A percentile compares a stretch with the other conserved stretches of the same genome.
phyloP scores from a whole-genome alignment of 2,113 vertebrate genomes.

The Cebidichthys violaceus region DNA sequence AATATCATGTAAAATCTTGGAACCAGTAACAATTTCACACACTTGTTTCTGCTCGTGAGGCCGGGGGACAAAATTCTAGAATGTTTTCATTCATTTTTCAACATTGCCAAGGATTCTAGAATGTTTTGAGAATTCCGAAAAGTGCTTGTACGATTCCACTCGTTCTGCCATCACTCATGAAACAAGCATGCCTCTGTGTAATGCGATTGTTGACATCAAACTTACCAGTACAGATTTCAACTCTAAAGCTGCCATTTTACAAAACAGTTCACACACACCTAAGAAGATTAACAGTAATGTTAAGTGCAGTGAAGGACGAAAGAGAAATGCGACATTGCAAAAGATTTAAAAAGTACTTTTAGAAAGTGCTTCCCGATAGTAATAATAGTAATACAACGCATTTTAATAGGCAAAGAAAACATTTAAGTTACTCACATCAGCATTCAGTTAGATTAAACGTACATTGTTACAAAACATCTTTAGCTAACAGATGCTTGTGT shows the following conservation, averaged over 20 bases:
- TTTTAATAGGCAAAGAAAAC: conserved; percentile 14
- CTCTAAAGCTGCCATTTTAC: neutral
- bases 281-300: conserved; percentile 8
- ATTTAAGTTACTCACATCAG: conserved; percentile 13
- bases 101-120: conserved; percentile 9
- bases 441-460: neutral
- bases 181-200: conserved; percentile 54
- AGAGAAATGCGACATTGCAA: neutral
- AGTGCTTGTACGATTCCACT: conserved; percentile 30
- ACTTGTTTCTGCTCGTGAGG: neutral
- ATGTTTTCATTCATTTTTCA: neutral
- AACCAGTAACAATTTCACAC: conserved; percentile 24
- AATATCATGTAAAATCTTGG: conserved; percentile 28
- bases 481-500: conserved; percentile 1
- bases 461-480: neutral
- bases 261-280: neutral
- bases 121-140: neutral
- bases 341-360: conserved; percentile 35
- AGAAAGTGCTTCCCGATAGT: conserved; percentile 1
- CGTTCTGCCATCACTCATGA: neutral
- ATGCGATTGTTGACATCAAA: conserved; percentile 25
- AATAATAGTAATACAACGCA: neutral
- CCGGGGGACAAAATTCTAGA: neutral
- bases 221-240: neutral
- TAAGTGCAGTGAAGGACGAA: neutral